Evolutionary conservation across 64 coral and sea anemone genomes (phyloP), one percentile per base, ranked within the genome.

Genomic region (Anthopleura sola): DNA sequence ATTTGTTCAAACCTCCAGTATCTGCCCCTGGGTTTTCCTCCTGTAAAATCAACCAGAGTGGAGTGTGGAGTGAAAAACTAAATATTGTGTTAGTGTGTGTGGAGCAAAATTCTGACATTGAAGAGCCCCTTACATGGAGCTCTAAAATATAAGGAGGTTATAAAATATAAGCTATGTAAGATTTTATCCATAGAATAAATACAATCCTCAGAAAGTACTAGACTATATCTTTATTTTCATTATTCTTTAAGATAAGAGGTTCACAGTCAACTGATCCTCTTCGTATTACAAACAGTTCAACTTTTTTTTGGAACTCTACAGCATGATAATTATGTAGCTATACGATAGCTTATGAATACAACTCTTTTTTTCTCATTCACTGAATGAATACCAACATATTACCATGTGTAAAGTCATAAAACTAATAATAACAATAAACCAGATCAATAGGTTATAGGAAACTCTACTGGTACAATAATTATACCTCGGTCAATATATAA

Each of bases 301-400:
- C 14, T 12, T 32, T 71, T 62, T 32, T 71, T 62, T 62, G 3
- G 24, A 33, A 36, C 66, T 71, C 28, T 15, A 34, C 13, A 31
- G 34, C n/a, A 34, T 71, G 29, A 17, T 71, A 32, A 32, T 16
- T 32, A 33, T 79, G 23, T 10, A 79, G 44, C 76, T 79, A 79
- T 79, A 79, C 76, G 6, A 79, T 79, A 79, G 76, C 44, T n/a
- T 79, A 48, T 33, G 8, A 21, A 79, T 44, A 44, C 39, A 29
- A 69, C n/a, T 79, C 1, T 36, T 44, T 48, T 79, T 38, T 79
- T 46, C 39, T 38, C 76, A 79, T 79, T 79, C 76, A 79, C 34
- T 79, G 76, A 79, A 79, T 79, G 76, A 24, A 79, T 23, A 33
- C 31, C 21, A 79, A 44, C 76, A 79, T 79, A 23, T 79, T 79